A percentile compares a stretch with the other conserved stretches of the same genome.
Evolutionary conservation across 2,888 invertebrate genomes (phyloP).

Genomic region (Cerastis rubricosa): DNA sequence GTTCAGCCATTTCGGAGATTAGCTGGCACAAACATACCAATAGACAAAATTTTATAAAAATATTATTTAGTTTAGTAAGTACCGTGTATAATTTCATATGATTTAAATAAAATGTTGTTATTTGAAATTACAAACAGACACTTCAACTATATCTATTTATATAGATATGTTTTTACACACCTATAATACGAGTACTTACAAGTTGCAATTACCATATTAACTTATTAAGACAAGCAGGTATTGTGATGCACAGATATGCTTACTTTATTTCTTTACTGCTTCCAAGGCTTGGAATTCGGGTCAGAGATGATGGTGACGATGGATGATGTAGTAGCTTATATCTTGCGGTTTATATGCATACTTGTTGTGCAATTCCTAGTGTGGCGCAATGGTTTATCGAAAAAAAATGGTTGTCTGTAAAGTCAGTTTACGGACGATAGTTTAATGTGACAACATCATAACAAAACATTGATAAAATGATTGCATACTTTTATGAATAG

Average conservation of each 20-base stretch:
- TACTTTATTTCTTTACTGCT: constrained; percentile 1
- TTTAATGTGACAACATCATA: too few relatives aligned
- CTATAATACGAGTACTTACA: not conserved
- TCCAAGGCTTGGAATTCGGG: constrained; percentile 17
- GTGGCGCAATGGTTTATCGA: too few relatives aligned
- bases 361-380: not conserved
- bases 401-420: too few relatives aligned
- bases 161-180: too few relatives aligned
- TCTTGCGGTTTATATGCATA: not conserved
- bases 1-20: not conserved
- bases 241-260: constrained; percentile 41
- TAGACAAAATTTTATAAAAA: not conserved
- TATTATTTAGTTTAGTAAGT: too few relatives aligned
- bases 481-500: too few relatives aligned
- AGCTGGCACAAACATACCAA: not conserved
- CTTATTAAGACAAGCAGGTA: constrained; percentile 13
- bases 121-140: too few relatives aligned
- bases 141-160: too few relatives aligned
- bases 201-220: constrained; percentile 26
- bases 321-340: not conserved
- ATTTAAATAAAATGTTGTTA: too few relatives aligned
- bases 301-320: not conserved
- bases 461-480: too few relatives aligned
- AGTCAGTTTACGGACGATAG: too few relatives aligned
- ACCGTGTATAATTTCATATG: too few relatives aligned